Percentiles rank a stretch among this genome's conserved stretches.
phyloP scores from a whole-genome alignment of 2,113 vertebrate genomes.

The Chlorocebus sabaeus region DNA sequence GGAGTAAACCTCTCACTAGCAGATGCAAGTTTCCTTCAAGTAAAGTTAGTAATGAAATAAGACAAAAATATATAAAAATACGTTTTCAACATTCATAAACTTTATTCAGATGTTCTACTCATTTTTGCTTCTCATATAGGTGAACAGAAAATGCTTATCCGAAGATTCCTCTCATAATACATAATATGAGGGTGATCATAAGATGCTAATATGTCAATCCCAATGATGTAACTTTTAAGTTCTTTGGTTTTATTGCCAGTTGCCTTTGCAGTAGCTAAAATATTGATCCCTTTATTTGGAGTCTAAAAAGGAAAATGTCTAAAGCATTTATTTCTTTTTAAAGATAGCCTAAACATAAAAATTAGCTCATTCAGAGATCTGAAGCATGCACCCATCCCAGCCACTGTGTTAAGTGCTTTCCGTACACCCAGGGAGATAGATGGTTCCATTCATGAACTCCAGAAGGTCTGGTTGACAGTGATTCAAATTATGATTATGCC shows the following conservation, averaged over 20 bases:
- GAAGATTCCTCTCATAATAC: slow-evolving; percentile 90
- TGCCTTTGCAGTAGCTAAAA: slow-evolving; percentile 90
- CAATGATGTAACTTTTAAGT: slow-evolving; percentile 92
- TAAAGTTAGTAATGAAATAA: slow-evolving; percentile 32
- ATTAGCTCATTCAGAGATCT: background rate
- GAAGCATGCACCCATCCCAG: background rate
- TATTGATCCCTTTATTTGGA: slow-evolving; percentile 88
- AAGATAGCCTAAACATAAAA: background rate
- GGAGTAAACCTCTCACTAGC: slow-evolving; percentile 25
- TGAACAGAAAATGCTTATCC: slow-evolving; percentile 83
- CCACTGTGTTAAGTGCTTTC: background rate
- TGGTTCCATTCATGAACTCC: background rate
- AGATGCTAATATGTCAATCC: slow-evolving; percentile 91
- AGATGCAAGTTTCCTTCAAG: slow-evolving; percentile 3
- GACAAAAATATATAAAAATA: background rate
- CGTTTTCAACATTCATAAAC: background rate
- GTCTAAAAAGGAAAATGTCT: slow-evolving; percentile 77
- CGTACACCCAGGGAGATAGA: background rate
- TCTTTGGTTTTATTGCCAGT: slow-evolving; percentile 91
- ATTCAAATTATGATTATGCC: background rate
- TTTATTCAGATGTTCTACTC: background rate
- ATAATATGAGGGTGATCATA: slow-evolving; percentile 89
- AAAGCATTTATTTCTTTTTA: background rate
- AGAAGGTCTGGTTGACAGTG: background rate
- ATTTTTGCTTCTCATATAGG: background rate